Conservation (phyloP, 2,888 invertebrate genomes). For the Dioctria rufipes region DNA sequence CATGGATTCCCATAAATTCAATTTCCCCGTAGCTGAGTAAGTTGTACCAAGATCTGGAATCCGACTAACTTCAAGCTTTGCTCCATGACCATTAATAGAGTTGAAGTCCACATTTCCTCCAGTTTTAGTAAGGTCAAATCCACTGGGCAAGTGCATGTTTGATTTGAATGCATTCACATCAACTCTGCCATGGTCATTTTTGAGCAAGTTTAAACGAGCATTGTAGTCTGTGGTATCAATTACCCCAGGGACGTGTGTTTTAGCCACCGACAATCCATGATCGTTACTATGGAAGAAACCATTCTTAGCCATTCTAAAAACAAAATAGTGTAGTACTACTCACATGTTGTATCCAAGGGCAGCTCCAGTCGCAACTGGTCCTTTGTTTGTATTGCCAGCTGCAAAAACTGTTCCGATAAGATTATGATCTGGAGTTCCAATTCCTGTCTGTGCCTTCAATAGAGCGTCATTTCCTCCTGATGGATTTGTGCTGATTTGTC, state of each 20-base stretch:
- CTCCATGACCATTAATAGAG: slow-evolving; percentile 63
- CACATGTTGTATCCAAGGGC: slow-evolving; percentile 45
- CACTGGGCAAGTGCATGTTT: slow-evolving; percentile 61
- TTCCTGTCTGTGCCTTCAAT: neutral
- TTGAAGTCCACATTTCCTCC: slow-evolving; percentile 64
- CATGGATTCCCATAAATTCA: slow-evolving; percentile 64
- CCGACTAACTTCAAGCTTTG: slow-evolving; percentile 62
- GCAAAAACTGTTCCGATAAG: slow-evolving; percentile 41
- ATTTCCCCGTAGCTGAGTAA: slow-evolving; percentile 62
- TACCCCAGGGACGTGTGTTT: slow-evolving; percentile 62
- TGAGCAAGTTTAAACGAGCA: slow-evolving; percentile 62
- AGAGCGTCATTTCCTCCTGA: slow-evolving; percentile 31
- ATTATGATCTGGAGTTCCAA: slow-evolving; percentile 49
- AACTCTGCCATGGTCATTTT: slow-evolving; percentile 60
- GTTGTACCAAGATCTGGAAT: slow-evolving; percentile 64
- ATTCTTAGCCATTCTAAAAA: no score
- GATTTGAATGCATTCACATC: slow-evolving; percentile 64
- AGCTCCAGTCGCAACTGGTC: slow-evolving; percentile 41
- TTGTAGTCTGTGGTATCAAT: slow-evolving; percentile 60
- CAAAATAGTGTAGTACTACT: neutral
- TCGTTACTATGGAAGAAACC: slow-evolving; percentile 62
- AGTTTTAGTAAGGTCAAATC: slow-evolving; percentile 63
- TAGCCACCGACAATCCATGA: slow-evolving; percentile 63
- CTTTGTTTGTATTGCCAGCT: slow-evolving; percentile 35
- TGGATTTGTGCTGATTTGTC: slow-evolving; percentile 55